Percentiles rank a stretch among this genome's conserved stretches.
These are phyloP conservation scores for Todiramphus chloris DNA, from an alignment of 2,113 vertebrate species.

Conservation along the genomic window DNA sequence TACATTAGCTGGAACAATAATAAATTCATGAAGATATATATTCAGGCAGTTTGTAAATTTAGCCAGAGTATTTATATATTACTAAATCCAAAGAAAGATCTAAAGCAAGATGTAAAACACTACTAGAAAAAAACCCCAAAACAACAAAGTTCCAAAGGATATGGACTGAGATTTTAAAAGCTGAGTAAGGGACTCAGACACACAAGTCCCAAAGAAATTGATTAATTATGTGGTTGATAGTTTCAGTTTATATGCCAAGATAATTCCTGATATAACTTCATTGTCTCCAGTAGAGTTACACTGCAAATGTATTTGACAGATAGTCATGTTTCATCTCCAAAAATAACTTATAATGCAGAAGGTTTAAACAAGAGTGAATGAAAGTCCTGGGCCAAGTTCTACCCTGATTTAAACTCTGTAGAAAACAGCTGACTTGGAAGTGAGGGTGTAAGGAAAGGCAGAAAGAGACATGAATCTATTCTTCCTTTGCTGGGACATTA, in stretches of 20 bases:
- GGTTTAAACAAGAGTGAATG: constrained; percentile 38
- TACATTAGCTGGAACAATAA: neutral
- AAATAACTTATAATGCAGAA: constrained; percentile 26
- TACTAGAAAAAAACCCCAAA: neutral
- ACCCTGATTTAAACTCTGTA: constrained; percentile 18
- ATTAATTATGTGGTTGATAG: neutral
- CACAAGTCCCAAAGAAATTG: neutral
- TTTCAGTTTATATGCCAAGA: neutral
- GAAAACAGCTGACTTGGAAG: constrained; percentile 28
- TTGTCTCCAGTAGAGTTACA: neutral
- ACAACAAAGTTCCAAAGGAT: neutral
- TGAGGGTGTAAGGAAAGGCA: neutral
- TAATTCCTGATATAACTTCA: neutral
- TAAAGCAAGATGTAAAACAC: neutral
- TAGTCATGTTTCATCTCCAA: constrained; percentile 1
- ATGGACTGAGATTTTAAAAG: neutral
- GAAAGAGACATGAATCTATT: constrained; percentile 37
- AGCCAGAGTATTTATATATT: neutral
- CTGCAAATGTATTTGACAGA: constrained; percentile 9
- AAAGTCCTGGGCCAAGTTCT: neutral
- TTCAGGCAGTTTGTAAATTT: constrained; percentile 26
- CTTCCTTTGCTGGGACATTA: constrained; percentile 23
- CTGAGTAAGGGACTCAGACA: neutral
- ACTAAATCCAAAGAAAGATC: constrained; percentile 20
- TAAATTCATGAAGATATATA: neutral